Conservation (phyloP, 2,888 invertebrate species). For the Sminthurides aquaticus region DNA sequence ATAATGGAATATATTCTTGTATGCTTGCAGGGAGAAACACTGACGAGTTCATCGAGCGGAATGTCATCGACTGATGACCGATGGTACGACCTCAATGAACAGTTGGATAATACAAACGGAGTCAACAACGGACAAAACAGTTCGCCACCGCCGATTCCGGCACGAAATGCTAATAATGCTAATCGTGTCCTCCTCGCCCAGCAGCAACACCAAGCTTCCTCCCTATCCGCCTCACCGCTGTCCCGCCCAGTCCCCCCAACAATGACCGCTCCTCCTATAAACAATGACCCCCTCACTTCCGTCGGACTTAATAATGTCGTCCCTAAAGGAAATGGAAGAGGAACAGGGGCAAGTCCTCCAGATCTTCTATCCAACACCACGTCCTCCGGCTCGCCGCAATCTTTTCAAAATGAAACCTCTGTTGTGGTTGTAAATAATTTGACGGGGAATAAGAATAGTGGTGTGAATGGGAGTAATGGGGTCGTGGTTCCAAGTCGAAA, state of each 20-base stretch:
- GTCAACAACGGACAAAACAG: conserved; percentile 20
- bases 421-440: conserved; percentile 14
- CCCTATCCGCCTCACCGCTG: background rate
- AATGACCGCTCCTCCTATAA: background rate
- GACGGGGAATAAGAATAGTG: conserved; percentile 7
- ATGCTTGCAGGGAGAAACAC: conserved; percentile 51
- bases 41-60: conserved; percentile 59
- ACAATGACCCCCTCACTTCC: background rate
- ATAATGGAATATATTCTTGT: too few species aligned
- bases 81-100: conserved; percentile 52
- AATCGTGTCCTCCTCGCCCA: conserved; percentile 6
- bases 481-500: conserved; percentile 2
- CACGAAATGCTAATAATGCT: conserved; percentile 22
- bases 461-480: conserved; percentile 14
- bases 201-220: background rate
- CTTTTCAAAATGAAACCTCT: conserved; percentile 18
- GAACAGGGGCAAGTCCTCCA: too few species aligned
- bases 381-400: too few species aligned
- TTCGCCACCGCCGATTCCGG: conserved; percentile 41
- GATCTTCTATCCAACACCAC: too few species aligned
- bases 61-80: conserved; percentile 58
- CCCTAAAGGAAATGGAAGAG: conserved; percentile 12
- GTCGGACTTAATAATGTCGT: conserved; percentile 3
- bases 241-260: background rate
- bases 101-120: conserved; percentile 39